phyloP scores from a whole-genome alignment of 2,888 invertebrate species.

The Cephus pulcher region DNA sequence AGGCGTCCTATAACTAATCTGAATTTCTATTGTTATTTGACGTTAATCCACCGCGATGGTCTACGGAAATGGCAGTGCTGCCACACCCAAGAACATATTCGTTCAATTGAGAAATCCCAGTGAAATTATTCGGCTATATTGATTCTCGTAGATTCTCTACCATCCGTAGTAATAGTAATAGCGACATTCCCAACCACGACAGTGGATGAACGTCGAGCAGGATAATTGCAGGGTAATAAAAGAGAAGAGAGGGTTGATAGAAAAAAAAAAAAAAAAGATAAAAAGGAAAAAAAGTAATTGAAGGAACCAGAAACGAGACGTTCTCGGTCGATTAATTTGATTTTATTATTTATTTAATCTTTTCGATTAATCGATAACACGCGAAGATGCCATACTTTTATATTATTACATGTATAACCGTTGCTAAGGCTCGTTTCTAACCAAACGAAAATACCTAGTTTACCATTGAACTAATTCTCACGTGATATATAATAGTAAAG shows the following conservation, averaged over 20 bases:
- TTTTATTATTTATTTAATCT: background rate
- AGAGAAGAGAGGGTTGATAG: background rate
- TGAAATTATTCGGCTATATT: background rate
- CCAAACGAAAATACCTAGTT: background rate
- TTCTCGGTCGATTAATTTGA: background rate
- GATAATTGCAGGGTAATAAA: background rate
- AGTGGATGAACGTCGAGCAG: background rate
- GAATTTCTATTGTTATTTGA: background rate
- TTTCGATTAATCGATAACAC: background rate
- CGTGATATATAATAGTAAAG: background rate
- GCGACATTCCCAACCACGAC: background rate
- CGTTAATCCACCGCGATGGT: background rate
- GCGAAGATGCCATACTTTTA: background rate
- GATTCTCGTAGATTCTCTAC: background rate
- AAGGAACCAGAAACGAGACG: background rate
- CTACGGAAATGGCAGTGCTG: background rate
- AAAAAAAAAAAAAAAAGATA: background rate
- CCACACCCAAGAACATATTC: background rate
- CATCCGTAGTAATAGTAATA: background rate
- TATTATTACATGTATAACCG: background rate
- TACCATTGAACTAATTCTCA: background rate
- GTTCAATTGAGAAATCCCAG: background rate
- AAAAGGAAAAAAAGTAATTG: background rate
- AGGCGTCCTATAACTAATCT: constrained; percentile 2
- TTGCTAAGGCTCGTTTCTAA: background rate